phyloP scores from a whole-genome alignment of 2,888 invertebrate genomes.

The Anagyrus pseudococci region DNA sequence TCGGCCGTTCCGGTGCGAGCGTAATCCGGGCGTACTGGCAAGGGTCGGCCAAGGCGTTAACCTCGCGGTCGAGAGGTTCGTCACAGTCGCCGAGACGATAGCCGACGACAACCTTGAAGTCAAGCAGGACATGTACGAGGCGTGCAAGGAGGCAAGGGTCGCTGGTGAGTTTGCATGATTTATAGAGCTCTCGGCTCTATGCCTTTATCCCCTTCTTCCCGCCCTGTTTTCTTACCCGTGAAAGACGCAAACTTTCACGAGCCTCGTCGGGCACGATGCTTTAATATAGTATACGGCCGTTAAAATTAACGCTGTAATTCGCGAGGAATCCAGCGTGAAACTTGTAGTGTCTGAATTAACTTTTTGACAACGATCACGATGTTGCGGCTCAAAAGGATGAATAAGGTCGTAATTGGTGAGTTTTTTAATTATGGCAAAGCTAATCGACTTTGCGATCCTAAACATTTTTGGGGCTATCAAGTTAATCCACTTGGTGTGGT shows the following conservation, averaged over 20 bases:
- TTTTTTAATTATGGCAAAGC: background rate
- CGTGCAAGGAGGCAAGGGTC: slow-evolving; percentile 94
- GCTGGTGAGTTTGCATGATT: slow-evolving; percentile 76
- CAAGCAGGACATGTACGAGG: slow-evolving; percentile 96
- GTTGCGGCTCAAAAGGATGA: too few relatives aligned
- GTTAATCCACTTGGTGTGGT: too few relatives aligned
- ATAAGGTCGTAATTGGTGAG: too few relatives aligned
- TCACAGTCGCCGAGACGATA: slow-evolving; percentile 97
- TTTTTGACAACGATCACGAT: too few relatives aligned
- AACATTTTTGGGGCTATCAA: too few relatives aligned
- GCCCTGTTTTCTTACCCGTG: background rate
- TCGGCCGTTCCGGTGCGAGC: slow-evolving; percentile 66
- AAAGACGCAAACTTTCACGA: too few relatives aligned
- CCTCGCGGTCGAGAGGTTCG: slow-evolving; percentile 96
- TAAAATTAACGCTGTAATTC: background rate
- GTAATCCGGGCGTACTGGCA: slow-evolving; percentile 78
- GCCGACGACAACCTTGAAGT: slow-evolving; percentile 98
- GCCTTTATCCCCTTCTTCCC: background rate
- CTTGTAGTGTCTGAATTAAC: too few relatives aligned
- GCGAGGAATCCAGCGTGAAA: background rate
- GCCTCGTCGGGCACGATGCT: too few relatives aligned
- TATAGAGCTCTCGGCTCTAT: background rate
- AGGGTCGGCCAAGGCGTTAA: slow-evolving; percentile 96
- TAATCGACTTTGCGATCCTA: background rate
- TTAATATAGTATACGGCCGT: background rate